Percentiles rank a stretch among this genome's conserved stretches.
Evolutionary conservation across 2,888 invertebrate species (phyloP).

Genomic region (Drosophila peninsularis): DNA sequence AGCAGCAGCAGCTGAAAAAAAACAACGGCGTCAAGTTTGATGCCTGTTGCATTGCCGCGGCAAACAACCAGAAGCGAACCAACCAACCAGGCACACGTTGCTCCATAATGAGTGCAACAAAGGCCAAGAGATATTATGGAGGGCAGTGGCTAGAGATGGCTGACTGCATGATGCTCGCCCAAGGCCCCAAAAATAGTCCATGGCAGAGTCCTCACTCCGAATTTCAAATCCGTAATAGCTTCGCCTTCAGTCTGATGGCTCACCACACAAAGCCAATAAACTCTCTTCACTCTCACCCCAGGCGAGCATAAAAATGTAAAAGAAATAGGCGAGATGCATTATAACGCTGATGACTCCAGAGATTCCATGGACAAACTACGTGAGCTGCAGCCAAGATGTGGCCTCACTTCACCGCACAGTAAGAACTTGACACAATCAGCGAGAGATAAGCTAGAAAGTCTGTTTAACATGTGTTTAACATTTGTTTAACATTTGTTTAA

Average conservation of each 20-base stretch:
- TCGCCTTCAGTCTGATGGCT: no score
- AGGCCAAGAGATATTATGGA: constrained; percentile 21
- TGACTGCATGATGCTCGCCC: background rate
- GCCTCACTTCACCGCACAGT: background rate
- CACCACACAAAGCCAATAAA: background rate
- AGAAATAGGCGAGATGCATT: constrained; percentile 38
- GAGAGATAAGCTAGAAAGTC: background rate
- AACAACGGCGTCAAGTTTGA: constrained; percentile 6
- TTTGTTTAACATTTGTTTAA: no score
- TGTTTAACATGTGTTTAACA: background rate
- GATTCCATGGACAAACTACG: constrained; percentile 38
- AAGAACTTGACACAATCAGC: background rate
- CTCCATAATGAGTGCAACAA: constrained; percentile 52
- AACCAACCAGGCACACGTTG: background rate
- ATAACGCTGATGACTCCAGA: constrained; percentile 41
- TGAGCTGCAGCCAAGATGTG: constrained; percentile 29
- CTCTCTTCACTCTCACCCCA: background rate
- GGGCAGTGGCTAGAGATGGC: background rate
- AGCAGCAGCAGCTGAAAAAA: background rate
- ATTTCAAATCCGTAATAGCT: no score
- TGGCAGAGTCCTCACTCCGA: no score
- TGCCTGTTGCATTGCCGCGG: constrained; percentile 63
- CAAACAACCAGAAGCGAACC: constrained; percentile 6
- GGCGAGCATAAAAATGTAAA: background rate
- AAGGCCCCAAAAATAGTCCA: no score